Evolutionary conservation across 1,140 invertebrate genomes (phyloP).

Genomic region (Megalonaias nervosa): DNA sequence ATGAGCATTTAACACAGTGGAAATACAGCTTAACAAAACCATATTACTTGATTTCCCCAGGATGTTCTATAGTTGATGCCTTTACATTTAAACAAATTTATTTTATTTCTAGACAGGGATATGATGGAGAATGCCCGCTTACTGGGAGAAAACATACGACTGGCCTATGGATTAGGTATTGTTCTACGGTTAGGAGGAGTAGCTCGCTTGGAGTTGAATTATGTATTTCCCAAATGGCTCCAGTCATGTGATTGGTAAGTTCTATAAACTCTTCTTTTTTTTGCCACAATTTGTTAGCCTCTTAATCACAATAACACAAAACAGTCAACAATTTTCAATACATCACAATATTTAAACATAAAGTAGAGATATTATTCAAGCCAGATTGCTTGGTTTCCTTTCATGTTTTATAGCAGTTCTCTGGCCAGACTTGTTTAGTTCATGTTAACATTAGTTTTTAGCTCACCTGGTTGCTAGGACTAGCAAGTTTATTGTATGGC

Average conservation of each 20-base stretch:
- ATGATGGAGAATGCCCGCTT: slow-evolving; percentile 28
- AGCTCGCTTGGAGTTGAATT: slow-evolving; percentile 90
- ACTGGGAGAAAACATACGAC: slow-evolving; percentile 42
- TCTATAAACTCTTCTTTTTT: neutral
- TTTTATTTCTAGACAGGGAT: slow-evolving; percentile 26
- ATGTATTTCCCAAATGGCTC: slow-evolving; percentile 79
- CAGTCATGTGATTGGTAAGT: slow-evolving; percentile 73
- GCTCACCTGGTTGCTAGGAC: too few species aligned
- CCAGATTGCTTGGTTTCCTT: neutral
- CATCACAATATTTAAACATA: neutral
- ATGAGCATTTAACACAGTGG: neutral
- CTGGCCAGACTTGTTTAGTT: too few species aligned
- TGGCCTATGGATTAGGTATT: slow-evolving; percentile 60
- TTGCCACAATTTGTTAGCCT: neutral
- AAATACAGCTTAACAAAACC: neutral
- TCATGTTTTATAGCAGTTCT: neutral
- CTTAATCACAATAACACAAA: neutral
- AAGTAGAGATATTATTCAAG: neutral
- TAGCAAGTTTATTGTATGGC: too few species aligned
- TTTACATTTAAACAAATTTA: neutral
- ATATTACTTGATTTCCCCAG: neutral
- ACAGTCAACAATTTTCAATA: neutral
- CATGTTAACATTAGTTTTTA: too few species aligned
- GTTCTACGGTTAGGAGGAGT: slow-evolving; percentile 81
- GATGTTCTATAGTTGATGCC: too few species aligned